Evolutionary conservation across 1,140 invertebrate genomes (phyloP), one percentile per base, ranked within the genome.

Genomic region (Rhynchophorus ferrugineus): DNA sequence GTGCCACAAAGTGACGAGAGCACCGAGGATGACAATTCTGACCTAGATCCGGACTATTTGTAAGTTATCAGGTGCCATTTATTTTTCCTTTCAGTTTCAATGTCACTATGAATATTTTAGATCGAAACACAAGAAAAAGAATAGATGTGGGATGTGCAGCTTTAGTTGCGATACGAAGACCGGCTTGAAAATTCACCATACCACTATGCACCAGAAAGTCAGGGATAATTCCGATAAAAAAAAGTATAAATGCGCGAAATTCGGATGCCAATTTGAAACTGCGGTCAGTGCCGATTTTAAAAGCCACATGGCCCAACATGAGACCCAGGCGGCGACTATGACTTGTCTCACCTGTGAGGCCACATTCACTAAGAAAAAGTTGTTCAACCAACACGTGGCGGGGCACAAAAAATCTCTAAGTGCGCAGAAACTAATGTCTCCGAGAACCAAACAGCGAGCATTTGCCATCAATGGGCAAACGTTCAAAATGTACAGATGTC

Each of bases 401-500:
- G 5, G 11, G 24, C 11, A 6, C 11, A 6, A 29, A 5, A 29
- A 29, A 29, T 11, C 24, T 29, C 24, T 29, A 29, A 29, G 24
- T n/a, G n/a, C n/a, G n/a, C n/a, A n/a, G n/a, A n/a, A n/a, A n/a
- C n/a, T n/a, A n/a, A n/a, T n/a, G n/a, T n/a, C n/a, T n/a, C n/a
- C n/a, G n/a, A n/a, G n/a, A n/a, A n/a, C n/a, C n/a, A n/a, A n/a
- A n/a, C n/a, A n/a, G n/a, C n/a, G n/a, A n/a, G n/a, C n/a, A n/a
- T n/a, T n/a, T n/a, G n/a, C n/a, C 9, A 34, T 44, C 3, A 48
- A 54, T n/a, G 39, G 44, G 18, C 52, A 48, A 13, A 14, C 33
- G 17, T 29, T 54, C 9, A 54, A 47, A 54, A 54, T 54, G 52
- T 48, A 24, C 38, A 54, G 44, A 24, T 54, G 52, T 21, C 37